Evolutionary conservation across 1,140 invertebrate genomes (phyloP).

Genomic region (Argopecten irradians): DNA sequence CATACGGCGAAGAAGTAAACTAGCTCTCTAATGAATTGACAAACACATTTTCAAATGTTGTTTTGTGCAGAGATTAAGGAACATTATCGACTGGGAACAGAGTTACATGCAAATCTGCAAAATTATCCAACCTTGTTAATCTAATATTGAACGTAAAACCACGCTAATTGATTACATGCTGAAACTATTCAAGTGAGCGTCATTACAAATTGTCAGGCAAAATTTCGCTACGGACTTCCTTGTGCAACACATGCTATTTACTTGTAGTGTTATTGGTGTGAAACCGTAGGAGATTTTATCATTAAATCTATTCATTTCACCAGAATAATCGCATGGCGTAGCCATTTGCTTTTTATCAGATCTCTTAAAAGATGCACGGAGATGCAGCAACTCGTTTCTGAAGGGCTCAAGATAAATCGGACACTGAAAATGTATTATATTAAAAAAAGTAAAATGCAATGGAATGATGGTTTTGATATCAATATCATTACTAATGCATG

Average conservation of each 20-base stretch:
- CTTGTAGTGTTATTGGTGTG: background rate
- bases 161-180: background rate
- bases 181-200: background rate
- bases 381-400: too few relatives aligned
- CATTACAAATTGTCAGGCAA: background rate
- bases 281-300: background rate
- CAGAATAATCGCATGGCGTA: background rate
- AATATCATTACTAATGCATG: too few relatives aligned
- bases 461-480: too few relatives aligned
- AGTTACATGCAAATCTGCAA: background rate
- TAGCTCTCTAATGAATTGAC: background rate
- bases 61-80: background rate
- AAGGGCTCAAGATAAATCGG: too few relatives aligned
- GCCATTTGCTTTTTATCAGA: background rate
- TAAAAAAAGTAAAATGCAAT: too few relatives aligned
- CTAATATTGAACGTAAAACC: background rate
- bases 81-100: background rate
- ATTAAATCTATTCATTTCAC: background rate
- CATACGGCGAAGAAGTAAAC: background rate
- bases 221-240: background rate
- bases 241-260: background rate
- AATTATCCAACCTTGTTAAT: constrained; percentile 13
- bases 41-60: background rate
- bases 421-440: too few relatives aligned
- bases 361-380: too few relatives aligned